These are phyloP conservation scores for Limonius californicus DNA, from an alignment of 1,140 invertebrate genomes.

Conservation along the genomic window DNA sequence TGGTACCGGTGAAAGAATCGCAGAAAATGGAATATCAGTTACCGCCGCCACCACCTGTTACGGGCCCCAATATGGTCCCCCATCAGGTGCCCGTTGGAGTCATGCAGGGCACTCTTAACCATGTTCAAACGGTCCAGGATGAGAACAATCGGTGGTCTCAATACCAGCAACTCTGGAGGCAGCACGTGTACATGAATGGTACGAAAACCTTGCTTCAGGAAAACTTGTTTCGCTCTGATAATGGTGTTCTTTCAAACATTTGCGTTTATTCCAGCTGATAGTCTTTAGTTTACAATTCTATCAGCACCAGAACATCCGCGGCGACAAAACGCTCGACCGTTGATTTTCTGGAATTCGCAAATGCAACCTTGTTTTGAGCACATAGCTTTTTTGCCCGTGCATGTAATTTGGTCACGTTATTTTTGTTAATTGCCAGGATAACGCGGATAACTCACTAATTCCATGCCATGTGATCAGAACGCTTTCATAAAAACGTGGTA, in stretches of 20 bases:
- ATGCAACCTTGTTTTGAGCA: too few relatives aligned
- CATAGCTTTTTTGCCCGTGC: too few relatives aligned
- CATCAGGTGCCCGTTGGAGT: constrained; percentile 45
- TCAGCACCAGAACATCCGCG: too few relatives aligned
- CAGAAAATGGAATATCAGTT: constrained; percentile 53
- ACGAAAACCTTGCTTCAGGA: too few relatives aligned
- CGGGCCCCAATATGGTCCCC: constrained; percentile 29
- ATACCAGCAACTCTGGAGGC: constrained; percentile 57
- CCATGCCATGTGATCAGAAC: background rate
- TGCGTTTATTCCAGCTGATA: too few relatives aligned
- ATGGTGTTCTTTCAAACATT: too few relatives aligned
- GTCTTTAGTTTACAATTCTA: too few relatives aligned
- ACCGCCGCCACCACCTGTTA: constrained; percentile 37
- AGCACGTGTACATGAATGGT: constrained; percentile 60
- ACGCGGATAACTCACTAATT: too few relatives aligned
- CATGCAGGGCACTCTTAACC: constrained; percentile 45
- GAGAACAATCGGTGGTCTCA: constrained; percentile 53
- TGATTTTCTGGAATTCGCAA: too few relatives aligned
- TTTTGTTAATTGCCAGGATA: background rate
- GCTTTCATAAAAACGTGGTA: constrained; percentile 8
- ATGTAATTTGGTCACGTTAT: too few relatives aligned
- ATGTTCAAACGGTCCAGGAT: constrained; percentile 44
- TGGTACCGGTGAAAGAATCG: constrained; percentile 39
- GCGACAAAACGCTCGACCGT: too few relatives aligned
- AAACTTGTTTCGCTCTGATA: too few relatives aligned